phyloP scores from a whole-genome alignment of 2,888 invertebrate species.

The Disparrhopalites patrizii region DNA sequence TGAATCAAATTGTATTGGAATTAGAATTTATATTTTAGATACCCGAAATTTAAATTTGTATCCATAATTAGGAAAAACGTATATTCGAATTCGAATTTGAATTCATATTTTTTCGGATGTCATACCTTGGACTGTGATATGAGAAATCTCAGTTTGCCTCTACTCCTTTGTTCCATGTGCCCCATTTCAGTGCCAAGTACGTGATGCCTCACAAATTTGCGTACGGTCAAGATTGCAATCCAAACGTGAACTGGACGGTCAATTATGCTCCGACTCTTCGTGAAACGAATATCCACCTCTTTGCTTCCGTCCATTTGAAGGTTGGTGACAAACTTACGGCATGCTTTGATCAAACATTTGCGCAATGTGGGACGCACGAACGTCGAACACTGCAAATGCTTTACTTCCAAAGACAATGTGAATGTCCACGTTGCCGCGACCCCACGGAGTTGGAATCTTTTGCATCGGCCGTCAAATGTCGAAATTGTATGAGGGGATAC shows the following conservation, averaged over 20 bases:
- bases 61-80: no score
- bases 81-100: no score
- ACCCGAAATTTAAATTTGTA: neutral
- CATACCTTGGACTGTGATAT: no score
- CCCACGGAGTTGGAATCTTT: conserved; percentile 4
- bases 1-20: no score
- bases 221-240: conserved; percentile 5
- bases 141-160: no score
- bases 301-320: neutral
- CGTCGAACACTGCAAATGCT: neutral
- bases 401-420: neutral
- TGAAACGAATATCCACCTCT: conserved; percentile 6
- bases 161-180: neutral
- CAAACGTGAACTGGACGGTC: conserved; percentile 5
- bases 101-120: no score
- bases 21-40: no score
- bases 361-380: conserved; percentile 3
- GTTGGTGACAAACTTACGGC: neutral
- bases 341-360: conserved; percentile 5
- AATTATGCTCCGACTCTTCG: conserved; percentile 1
- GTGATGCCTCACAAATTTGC: conserved; percentile 6
- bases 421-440: conserved; percentile 7
- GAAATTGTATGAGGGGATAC: neutral
- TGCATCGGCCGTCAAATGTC: neutral
- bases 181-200: conserved; percentile 1